phyloP scores from a whole-genome alignment of 2,888 invertebrate species.

The Lepidochrysops patricia region DNA sequence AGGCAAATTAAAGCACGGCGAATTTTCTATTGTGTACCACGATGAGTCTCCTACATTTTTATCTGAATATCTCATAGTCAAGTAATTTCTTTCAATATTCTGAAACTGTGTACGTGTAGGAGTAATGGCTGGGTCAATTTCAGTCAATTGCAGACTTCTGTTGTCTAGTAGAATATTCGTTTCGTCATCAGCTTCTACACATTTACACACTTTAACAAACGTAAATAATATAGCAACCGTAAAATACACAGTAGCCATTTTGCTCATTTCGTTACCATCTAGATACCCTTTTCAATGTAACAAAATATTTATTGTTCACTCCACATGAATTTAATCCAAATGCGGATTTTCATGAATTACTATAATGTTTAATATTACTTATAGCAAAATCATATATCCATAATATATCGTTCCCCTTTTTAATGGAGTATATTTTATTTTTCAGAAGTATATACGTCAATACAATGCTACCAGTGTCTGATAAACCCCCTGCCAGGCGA shows the following conservation, averaged over 20 bases:
- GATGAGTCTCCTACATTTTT: slow-evolving; percentile 23
- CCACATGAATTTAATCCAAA: background rate
- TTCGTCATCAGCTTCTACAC: background rate
- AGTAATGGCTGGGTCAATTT: background rate
- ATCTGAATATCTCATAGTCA: slow-evolving; percentile 14
- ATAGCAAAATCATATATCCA: too few relatives aligned
- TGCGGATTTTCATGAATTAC: too few relatives aligned
- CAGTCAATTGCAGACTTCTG: background rate
- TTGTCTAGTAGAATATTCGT: background rate
- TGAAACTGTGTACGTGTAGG: background rate
- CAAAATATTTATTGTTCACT: too few relatives aligned
- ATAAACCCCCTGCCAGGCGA: slow-evolving; percentile 75
- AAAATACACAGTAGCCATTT: background rate
- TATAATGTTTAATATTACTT: too few relatives aligned
- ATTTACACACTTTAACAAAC: background rate
- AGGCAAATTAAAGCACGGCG: slow-evolving; percentile 58
- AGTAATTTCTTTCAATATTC: slow-evolving; percentile 7
- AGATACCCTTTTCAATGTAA: background rate
- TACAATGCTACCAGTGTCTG: slow-evolving; percentile 84
- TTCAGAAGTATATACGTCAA: slow-evolving; percentile 57
- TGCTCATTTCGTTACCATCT: background rate
- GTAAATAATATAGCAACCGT: background rate
- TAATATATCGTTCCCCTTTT: too few relatives aligned
- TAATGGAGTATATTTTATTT: background rate
- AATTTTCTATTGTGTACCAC: slow-evolving; percentile 55